Base-by-base conservation (phyloP, 2,888 invertebrate species). In the Timandra comae region DNA sequence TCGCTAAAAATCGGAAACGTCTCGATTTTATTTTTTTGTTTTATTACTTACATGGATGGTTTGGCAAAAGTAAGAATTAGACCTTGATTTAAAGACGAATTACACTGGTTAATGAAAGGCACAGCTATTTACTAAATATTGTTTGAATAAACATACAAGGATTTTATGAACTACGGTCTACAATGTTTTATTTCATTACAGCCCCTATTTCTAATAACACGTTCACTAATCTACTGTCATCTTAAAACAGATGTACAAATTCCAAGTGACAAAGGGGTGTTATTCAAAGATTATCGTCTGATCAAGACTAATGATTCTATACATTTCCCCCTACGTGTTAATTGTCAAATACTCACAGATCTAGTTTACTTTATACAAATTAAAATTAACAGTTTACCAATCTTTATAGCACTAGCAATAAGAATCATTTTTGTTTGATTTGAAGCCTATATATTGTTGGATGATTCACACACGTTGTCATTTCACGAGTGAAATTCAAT, bases 281-380 rank as follows among this genome's bases (percentile, higher is more conserved):
- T 76, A 72, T 72, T 73, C 64, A 44, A 73, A 80, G 78, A 81
- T 80, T 78, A 81, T 77, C 70, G 53, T 68, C 53, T 66, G 73
- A 77, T 79, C 73, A 78, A 77, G 80, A 84, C 75, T 80, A 82
- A 84, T 81, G 62, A 66, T 63, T 64, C 63, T 59, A 59, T 55
- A 35, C 27, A 53, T 59, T 60, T 62, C 58, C 57, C 54, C 53
- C 61, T 69, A 68, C 62, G 71, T 77, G 78, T 79, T 82, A 81
- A 81, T 80, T 77, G 75, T 76, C 58, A 67, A 71, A 72, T 67
- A 63, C 64, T 65, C 56, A 73, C 56, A 63, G 61, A 64, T 77
- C 76, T 77, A 80, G 75, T 80, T 80, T 72, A 79, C 80, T 68
- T 66, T 63, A 55, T 78, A 75, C 81, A 79, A 76, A 73, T 78